These are phyloP conservation scores for Phyllostomus hastatus DNA, from an alignment of 2,113 vertebrate species.

Conservation along the genomic window DNA sequence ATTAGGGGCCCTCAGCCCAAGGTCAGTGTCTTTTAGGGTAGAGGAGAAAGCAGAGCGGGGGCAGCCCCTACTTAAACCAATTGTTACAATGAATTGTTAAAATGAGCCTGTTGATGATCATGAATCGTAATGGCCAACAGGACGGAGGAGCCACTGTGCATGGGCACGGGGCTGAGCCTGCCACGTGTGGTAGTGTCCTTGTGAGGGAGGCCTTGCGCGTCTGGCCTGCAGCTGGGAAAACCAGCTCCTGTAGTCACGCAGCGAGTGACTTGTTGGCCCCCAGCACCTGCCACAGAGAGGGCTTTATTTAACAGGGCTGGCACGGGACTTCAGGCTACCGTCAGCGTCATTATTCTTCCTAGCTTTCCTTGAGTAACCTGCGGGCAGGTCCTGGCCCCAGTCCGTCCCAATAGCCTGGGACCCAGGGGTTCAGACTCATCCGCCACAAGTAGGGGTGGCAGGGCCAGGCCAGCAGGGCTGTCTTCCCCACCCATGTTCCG, in stretches of 20 bases:
- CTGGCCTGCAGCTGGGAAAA: not conserved
- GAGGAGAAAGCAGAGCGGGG: not conserved
- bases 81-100: not conserved
- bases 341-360: not conserved
- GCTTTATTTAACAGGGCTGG: not conserved
- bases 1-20: not conserved
- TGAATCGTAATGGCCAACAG: not conserved
- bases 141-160: accelerated
- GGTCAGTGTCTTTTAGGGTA: not conserved
- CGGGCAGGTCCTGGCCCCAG: not conserved
- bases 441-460: not conserved
- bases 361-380: not conserved
- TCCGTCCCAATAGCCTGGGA: not conserved
- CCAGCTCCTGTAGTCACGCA: accelerated
- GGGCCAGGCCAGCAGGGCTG: not conserved
- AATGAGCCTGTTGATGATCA: not conserved
- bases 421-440: not conserved
- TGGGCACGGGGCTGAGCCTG: not conserved
- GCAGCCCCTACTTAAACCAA: not conserved
- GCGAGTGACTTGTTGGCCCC: not conserved
- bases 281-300: not conserved
- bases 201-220: not conserved
- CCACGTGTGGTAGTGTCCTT: not conserved
- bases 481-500: too few relatives aligned
- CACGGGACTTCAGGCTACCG: not conserved